These are phyloP conservation scores for Pecten maximus DNA, from an alignment of 2,888 invertebrate species.

Conservation along the genomic window DNA sequence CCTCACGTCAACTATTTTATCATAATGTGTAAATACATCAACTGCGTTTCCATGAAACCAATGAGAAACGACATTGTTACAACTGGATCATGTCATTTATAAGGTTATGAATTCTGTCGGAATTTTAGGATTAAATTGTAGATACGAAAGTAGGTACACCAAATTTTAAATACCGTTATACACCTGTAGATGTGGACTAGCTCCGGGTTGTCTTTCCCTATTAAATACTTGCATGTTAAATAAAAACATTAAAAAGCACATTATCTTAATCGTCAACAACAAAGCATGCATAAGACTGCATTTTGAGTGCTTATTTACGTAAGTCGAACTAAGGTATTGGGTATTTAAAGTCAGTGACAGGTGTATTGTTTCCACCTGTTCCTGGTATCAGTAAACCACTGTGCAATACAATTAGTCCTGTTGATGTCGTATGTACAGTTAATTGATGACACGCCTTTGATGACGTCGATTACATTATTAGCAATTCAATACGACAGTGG, in stretches of 20 bases:
- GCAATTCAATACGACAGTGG: conserved; percentile 3
- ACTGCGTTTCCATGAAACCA: too few species aligned
- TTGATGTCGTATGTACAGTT: background rate
- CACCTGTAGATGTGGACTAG: too few species aligned
- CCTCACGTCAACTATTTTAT: background rate
- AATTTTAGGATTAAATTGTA: too few species aligned
- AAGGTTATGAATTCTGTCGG: too few species aligned
- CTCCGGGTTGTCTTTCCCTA: too few species aligned
- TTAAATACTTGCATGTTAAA: background rate
- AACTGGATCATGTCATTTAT: too few species aligned
- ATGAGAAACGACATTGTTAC: too few species aligned
- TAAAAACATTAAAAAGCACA: background rate
- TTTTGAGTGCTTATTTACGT: background rate
- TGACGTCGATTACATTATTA: conserved; percentile 13
- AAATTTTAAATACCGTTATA: too few species aligned
- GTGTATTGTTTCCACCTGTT: conserved; percentile 22
- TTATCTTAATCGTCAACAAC: background rate
- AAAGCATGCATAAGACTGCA: background rate
- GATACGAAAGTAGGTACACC: too few species aligned
- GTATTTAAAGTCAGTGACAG: conserved; percentile 1
- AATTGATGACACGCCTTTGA: conserved; percentile 19
- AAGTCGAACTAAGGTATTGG: background rate
- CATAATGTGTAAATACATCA: background rate
- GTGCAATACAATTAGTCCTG: background rate
- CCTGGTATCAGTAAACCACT: background rate